Percentiles rank a stretch among this genome's conserved stretches.
Conservation (phyloP, 2,888 invertebrate species). For the Electrophaes corylata region DNA sequence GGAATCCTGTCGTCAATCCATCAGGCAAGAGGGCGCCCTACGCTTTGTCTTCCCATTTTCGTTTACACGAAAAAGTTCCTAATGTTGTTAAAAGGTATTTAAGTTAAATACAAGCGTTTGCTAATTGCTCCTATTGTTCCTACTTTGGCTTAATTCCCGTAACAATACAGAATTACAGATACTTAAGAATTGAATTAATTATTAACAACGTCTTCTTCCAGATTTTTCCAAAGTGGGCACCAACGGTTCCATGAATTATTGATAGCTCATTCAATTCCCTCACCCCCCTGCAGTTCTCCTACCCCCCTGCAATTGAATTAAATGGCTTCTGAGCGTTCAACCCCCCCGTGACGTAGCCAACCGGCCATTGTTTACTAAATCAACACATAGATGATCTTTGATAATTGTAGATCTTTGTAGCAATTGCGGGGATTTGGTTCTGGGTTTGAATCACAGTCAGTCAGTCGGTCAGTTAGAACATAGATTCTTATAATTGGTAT, state of each 20-base stretch:
- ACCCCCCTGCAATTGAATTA: constrained; percentile 51
- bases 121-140: not conserved
- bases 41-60: too few relatives aligned
- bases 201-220: not conserved
- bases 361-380: too few relatives aligned
- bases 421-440: too few relatives aligned
- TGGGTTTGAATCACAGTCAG: too few relatives aligned
- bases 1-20: too few relatives aligned
- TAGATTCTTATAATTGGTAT: too few relatives aligned
- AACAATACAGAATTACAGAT: not conserved
- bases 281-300: not conserved
- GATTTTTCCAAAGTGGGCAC: constrained; percentile 15
- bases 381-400: too few relatives aligned
- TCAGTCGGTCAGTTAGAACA: too few relatives aligned
- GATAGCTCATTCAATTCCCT: constrained; percentile 14
- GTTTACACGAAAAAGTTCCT: too few relatives aligned
- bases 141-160: not conserved
- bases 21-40: too few relatives aligned
- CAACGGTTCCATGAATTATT: constrained; percentile 14
- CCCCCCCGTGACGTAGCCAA: not conserved
- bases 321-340: constrained; percentile 39
- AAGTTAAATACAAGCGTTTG: not conserved
- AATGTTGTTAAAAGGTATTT: too few relatives aligned
- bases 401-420: too few relatives aligned
- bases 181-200: constrained; percentile 1